A percentile compares a stretch with the other conserved stretches of the same genome.
These are phyloP conservation scores for Rhingia campestris DNA, from an alignment of 2,888 invertebrate species.

Conservation along the genomic window DNA sequence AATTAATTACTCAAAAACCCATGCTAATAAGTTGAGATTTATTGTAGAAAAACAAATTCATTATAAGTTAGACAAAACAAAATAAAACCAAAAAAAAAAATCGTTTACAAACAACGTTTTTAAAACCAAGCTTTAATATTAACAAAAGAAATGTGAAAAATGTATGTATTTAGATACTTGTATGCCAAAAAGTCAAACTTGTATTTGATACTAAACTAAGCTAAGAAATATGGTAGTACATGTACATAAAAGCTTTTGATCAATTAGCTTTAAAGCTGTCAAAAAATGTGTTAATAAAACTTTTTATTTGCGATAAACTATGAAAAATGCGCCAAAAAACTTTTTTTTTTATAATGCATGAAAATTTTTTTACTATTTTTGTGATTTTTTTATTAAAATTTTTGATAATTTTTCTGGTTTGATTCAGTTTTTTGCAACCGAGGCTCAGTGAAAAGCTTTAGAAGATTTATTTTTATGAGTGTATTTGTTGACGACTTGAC, in stretches of 20 bases:
- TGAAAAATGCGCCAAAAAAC: constrained; percentile 50
- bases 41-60: constrained; percentile 11
- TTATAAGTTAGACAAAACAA: constrained; percentile 21
- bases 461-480: constrained; percentile 47
- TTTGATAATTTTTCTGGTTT: neutral
- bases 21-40: constrained; percentile 44
- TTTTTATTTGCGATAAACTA: constrained; percentile 36
- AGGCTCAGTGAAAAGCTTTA: constrained; percentile 61
- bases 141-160: constrained; percentile 21
- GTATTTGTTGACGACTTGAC: neutral
- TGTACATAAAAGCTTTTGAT: constrained; percentile 21
- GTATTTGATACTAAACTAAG: constrained; percentile 38
- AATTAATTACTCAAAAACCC: constrained; percentile 38
- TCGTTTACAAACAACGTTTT: constrained; percentile 33
- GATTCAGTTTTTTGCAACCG: constrained; percentile 9
- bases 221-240: constrained; percentile 20
- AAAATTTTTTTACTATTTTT: constrained; percentile 14
- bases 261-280: constrained; percentile 29
- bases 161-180: constrained; percentile 20
- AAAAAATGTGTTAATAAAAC: constrained; percentile 18
- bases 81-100: constrained; percentile 17
- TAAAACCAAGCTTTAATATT: constrained; percentile 27
- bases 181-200: constrained; percentile 41
- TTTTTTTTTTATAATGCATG: constrained; percentile 40
- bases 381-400: constrained; percentile 16